Conservation (phyloP, 1,140 invertebrate genomes). For the Aphelinus atriplicis region DNA sequence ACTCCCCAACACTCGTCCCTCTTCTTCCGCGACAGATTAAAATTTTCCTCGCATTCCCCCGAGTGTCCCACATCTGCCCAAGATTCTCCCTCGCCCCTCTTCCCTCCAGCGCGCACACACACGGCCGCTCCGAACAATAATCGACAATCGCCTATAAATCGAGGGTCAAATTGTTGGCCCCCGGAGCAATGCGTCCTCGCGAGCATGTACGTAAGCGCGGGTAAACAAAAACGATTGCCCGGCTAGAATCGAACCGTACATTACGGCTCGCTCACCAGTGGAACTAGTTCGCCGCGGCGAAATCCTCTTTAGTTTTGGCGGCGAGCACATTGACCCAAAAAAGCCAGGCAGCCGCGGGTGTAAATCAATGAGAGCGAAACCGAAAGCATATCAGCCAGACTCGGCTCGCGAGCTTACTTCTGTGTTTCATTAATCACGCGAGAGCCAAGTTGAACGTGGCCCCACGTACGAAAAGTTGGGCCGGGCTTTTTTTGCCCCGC, state of each 20-base stretch:
- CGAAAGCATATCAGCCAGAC: conserved; percentile 1
- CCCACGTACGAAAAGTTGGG: not conserved
- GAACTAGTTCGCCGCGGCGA: conserved; percentile 23
- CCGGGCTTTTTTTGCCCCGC: not conserved
- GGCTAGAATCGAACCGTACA: conserved; percentile 19
- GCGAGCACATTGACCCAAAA: conserved; percentile 31
- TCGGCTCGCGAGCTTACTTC: not conserved
- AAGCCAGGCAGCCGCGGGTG: not conserved
- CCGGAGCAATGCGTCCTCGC: not conserved
- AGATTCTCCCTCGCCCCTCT: no score
- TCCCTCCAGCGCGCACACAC: not conserved
- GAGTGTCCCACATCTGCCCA: no score
- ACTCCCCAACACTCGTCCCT: not conserved
- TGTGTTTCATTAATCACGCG: conserved; percentile 15
- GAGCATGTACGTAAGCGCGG: no score
- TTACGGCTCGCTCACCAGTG: not conserved
- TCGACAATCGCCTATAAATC: conserved; percentile 5
- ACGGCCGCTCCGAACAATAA: not conserved
- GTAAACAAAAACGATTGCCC: conserved; percentile 25
- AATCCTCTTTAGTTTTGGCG: conserved; percentile 7
- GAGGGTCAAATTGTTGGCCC: no score
- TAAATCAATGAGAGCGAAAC: conserved; percentile 16
- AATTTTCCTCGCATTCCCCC: no score
- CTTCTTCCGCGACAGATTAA: no score
- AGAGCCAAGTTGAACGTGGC: not conserved